Evolutionary conservation across 2,797 vertebrate species (phyloP), one percentile per base, ranked within the genome.

Genomic region (Chelidonichthys spinosus): DNA sequence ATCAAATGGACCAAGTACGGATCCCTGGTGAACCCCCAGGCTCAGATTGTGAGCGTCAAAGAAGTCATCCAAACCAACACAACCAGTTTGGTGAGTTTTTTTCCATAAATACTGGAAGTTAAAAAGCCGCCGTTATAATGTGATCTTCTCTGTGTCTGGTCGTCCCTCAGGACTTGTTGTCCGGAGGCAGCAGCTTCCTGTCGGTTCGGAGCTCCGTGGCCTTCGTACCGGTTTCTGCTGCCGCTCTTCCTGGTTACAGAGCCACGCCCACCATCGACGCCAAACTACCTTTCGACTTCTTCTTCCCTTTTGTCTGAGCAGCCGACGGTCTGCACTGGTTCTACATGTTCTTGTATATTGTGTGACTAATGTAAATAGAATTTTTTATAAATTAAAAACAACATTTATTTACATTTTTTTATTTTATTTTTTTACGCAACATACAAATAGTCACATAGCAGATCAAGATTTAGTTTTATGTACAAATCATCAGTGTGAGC

Each of bases 1-100:
- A 93, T 98, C 69, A 91, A 92, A 82, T 99, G 98, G 98, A 98
- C 96, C 39, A 97, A 96, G 60, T 97, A 96, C 0, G 97, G 98
- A 61, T 95, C 96, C 69, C 71, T 98, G 69, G 60, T 95, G 79
- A 99, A 99, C 82, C 95, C 97, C 13, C 98, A 99, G 69, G 94
- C 96, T 83, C 95, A 93, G 87, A 95, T 99, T 43, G 93, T 96
- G 18, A 96, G 92, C 0, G 74, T 98, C 18, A 95, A 87, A 25
- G 95, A 95, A 79, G 90, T 86, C 1, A 91, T 96, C 49, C 73
- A 85, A 46, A 92, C 90, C 72, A 95, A 94, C 85, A 78, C 87
- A 9, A 89, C 94, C 80, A 92, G 89, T 62, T 86, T 96, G 96
- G 97, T 98, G 90, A 78, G 89, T 76, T n/a, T 9, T 0, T 0